A percentile compares a stretch with the other conserved stretches of the same genome.
phyloP scores from a whole-genome alignment of 2,888 invertebrate genomes.

The Limnephilus marmoratus region DNA sequence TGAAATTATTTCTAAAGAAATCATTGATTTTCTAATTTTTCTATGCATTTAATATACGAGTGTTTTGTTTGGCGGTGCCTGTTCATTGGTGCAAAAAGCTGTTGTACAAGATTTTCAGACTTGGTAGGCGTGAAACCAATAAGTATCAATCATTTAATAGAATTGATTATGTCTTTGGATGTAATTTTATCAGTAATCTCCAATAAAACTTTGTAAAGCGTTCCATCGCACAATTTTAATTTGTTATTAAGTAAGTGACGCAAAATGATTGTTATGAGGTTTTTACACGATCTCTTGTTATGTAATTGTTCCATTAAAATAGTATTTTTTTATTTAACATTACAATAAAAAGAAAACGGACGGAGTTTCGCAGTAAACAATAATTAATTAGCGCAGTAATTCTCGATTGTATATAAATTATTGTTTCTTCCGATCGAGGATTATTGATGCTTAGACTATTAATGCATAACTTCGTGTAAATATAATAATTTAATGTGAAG shows the following conservation, averaged over 20 bases:
- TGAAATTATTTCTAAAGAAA: background rate
- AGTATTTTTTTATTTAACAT: slow-evolving; percentile 41
- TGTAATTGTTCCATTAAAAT: slow-evolving; percentile 47
- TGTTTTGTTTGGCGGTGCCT: background rate
- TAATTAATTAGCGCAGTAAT: background rate
- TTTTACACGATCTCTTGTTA: slow-evolving; percentile 49
- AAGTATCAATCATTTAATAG: background rate
- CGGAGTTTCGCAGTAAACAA: background rate
- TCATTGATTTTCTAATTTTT: background rate
- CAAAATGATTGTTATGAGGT: slow-evolving; percentile 49
- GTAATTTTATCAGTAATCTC: background rate
- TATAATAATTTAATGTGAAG: slow-evolving; percentile 4
- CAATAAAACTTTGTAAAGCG: background rate
- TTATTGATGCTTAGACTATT: background rate
- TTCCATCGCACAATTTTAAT: slow-evolving; percentile 45
- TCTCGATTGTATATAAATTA: background rate
- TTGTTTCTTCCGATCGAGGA: background rate
- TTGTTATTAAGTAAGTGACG: slow-evolving; percentile 41
- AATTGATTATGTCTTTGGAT: background rate
- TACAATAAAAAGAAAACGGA: background rate
- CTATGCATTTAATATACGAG: background rate
- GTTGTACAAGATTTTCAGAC: background rate
- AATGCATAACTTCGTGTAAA: slow-evolving; percentile 2
- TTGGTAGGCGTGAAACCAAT: background rate
- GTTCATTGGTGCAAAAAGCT: background rate